A percentile compares a stretch with the other conserved stretches of the same genome.
phyloP scores from a whole-genome alignment of 2,888 invertebrate genomes.

The Therioaphis trifolii region DNA sequence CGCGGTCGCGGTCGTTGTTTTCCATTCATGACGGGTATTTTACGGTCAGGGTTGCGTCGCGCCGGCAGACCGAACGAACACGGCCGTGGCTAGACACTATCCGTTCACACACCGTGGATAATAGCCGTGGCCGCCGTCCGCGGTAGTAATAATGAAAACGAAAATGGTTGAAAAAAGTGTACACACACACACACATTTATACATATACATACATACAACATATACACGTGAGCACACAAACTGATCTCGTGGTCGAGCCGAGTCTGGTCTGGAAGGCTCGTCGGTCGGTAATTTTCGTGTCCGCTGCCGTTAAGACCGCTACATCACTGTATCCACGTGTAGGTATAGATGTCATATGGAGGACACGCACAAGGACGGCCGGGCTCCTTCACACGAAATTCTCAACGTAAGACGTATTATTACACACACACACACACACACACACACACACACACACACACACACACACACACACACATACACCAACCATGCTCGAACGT shows the following conservation, averaged over 20 bases:
- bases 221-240: too few relatives aligned
- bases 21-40: slow-evolving; percentile 57
- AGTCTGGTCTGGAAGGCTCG: too few relatives aligned
- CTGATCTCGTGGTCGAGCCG: too few relatives aligned
- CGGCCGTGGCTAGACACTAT: neutral
- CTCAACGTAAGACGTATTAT: slow-evolving; percentile 17
- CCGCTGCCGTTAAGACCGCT: too few relatives aligned
- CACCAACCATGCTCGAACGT: neutral
- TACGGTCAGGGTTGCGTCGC: slow-evolving; percentile 51
- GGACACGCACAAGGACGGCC: slow-evolving; percentile 47
- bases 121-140: slow-evolving; percentile 11
- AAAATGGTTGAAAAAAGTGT: neutral
- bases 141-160: slow-evolving; percentile 1
- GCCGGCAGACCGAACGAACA: neutral
- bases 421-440: neutral
- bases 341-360: neutral
- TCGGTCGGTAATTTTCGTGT: too few relatives aligned
- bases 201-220: too few relatives aligned
- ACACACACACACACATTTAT: neutral
- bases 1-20: slow-evolving; percentile 3
- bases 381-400: slow-evolving; percentile 43
- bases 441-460: neutral
- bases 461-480: too few relatives aligned
- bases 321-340: too few relatives aligned
- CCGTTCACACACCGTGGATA: slow-evolving; percentile 49